Evolutionary conservation across 1,140 invertebrate genomes (phyloP), one percentile per base, ranked within the genome.

Genomic region (Aleiodes sp.): DNA sequence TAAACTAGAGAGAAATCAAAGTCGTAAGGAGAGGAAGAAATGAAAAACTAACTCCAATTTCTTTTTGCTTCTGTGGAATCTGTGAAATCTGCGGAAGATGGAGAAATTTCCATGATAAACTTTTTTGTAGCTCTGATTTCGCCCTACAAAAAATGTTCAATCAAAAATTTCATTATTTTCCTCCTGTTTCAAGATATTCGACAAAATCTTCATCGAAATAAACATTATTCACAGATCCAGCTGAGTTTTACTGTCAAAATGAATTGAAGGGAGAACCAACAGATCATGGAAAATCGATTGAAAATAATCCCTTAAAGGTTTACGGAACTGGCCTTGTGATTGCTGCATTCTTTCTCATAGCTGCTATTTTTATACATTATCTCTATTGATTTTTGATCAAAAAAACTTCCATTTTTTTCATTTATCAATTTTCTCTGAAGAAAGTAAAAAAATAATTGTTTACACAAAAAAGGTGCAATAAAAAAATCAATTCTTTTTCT

Each of bases 181-280:
- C 37, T 39, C 12, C 46, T 57, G 56, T 43, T 56, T 24, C 12
- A 35, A 62, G 10, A 28, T 21, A 6, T 46, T 35, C 16, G 19
- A 24, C 10, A 14, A n/a, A 60, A 56, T 24, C 21, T 46, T 35
- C 10, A 46, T 6, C 9, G 12, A 46, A 28, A 61, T 41, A 46
- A 2, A 33, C 14, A 70, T 70, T 75, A 21, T 72, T 82, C 82
- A 59, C 78, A 91, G 91, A 92, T 87, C 89, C 90, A 29, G 86
- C 88, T 10, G 89, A 91, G 78, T 90, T 90, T 79, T 90, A 90
- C 66, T 87, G 86, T n/a, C 85, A 90, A 73, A 81, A 76, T 67
- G 87, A 88, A 61, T 78, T 87, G 12, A 88, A 89, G 71, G 73
- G 80, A 1, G 88, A 87, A 79, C 70, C 88, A 82, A 74, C 86